phyloP scores from a whole-genome alignment of 1,140 invertebrate genomes.

The Leptinotarsa defecta region DNA sequence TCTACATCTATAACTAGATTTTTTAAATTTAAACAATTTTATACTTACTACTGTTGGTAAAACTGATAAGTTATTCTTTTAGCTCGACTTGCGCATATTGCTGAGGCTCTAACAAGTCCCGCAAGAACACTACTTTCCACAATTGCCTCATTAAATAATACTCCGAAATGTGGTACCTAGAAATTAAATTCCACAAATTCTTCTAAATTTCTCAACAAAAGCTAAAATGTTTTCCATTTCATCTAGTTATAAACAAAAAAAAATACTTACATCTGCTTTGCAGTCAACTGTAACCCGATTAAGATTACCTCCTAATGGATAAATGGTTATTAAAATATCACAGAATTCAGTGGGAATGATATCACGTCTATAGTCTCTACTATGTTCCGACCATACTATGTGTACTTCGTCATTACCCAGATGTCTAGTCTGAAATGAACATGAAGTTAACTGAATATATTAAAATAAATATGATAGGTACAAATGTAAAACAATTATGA shows the following conservation, averaged over 20 bases:
- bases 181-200: slow-evolving; percentile 16
- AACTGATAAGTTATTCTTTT: slow-evolving; percentile 85
- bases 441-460: slow-evolving; percentile 7
- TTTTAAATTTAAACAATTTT: not conserved
- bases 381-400: slow-evolving; percentile 98
- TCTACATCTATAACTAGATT: too few relatives aligned
- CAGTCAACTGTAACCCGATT: slow-evolving; percentile 82
- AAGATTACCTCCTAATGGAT: slow-evolving; percentile 83
- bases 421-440: slow-evolving; percentile 78
- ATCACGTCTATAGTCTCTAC: slow-evolving; percentile 91
- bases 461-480: too few relatives aligned
- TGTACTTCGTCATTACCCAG: slow-evolving; percentile 99
- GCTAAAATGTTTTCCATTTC: not conserved
- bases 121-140: slow-evolving; percentile 83
- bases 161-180: slow-evolving; percentile 92
- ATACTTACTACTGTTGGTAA: slow-evolving; percentile 87
- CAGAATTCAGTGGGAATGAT: slow-evolving; percentile 99
- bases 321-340: slow-evolving; percentile 97
- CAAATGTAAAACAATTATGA: not conserved
- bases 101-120: slow-evolving; percentile 87
- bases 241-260: not conserved
- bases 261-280: slow-evolving; percentile 76
- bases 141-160: slow-evolving; percentile 93
- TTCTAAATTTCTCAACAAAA: not conserved
- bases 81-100: slow-evolving; percentile 88